These are phyloP conservation scores for Macrosiphum euphorbiae DNA, from an alignment of 2,888 invertebrate genomes.

Conservation along the genomic window DNA sequence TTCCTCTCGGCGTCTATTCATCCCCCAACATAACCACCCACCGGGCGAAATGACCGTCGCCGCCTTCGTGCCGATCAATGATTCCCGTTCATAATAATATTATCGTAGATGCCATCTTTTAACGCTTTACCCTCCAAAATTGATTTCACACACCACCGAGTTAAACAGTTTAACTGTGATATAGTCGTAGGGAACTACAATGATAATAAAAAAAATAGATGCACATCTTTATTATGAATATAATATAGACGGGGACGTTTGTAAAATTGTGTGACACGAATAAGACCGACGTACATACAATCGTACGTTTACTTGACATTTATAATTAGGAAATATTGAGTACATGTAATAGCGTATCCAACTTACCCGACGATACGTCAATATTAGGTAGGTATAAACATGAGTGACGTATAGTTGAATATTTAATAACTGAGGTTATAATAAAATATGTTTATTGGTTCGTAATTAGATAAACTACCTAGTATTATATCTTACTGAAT, in stretches of 20 bases:
- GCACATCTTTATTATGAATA: neutral
- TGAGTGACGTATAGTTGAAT: neutral
- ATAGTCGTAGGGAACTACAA: neutral
- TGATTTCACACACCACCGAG: conserved; percentile 25
- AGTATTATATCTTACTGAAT: neutral
- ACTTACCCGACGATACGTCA: neutral
- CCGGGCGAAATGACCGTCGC: conserved; percentile 60
- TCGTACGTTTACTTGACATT: neutral
- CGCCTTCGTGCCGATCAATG: conserved; percentile 59
- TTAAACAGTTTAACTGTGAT: conserved; percentile 3
- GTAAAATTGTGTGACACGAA: neutral
- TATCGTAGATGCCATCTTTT: conserved; percentile 56
- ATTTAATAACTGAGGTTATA: neutral
- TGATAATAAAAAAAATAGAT: neutral
- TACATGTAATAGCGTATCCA: neutral
- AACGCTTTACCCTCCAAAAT: conserved; percentile 45
- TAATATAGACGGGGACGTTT: neutral
- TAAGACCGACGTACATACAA: neutral
- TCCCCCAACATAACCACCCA: conserved; percentile 11
- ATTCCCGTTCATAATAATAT: conserved; percentile 61
- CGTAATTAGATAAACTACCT: neutral
- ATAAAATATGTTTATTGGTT: neutral
- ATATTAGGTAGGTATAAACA: neutral
- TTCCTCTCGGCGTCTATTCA: neutral
- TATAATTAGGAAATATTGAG: neutral